phyloP scores from a whole-genome alignment of 2,797 vertebrate genomes.

The Enteromius unitaeniatus region DNA sequence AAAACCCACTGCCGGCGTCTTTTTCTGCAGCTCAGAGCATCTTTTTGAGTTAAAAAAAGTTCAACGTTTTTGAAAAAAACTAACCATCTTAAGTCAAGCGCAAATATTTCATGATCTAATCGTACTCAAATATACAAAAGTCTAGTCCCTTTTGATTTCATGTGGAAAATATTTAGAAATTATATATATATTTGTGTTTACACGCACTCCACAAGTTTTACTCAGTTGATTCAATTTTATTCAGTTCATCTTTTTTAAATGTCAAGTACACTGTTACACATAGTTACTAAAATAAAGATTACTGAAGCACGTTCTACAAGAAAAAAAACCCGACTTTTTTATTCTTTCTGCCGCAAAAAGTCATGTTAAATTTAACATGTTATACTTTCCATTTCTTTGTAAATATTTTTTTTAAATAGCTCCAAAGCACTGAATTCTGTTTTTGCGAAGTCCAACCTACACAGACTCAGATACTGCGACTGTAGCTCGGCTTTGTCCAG shows the following conservation, averaged over 20 bases:
- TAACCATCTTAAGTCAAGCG: too few relatives aligned
- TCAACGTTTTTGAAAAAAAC: too few relatives aligned
- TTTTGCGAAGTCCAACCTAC: not conserved
- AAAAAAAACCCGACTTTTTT: not conserved
- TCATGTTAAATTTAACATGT: not conserved
- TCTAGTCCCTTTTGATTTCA: not conserved
- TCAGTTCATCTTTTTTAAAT: not conserved
- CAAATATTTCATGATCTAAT: not conserved
- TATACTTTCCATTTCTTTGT: not conserved
- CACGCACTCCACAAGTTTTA: not conserved
- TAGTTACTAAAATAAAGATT: not conserved
- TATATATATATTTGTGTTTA: too few relatives aligned
- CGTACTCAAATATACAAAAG: not conserved
- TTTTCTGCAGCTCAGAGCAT: too few relatives aligned
- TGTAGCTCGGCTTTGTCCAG: not conserved
- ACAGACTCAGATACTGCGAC: not conserved
- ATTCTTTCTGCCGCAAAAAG: not conserved
- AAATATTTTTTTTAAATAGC: not conserved
- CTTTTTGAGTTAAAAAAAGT: too few relatives aligned
- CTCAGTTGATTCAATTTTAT: not conserved
- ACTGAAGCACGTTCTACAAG: not conserved
- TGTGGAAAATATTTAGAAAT: not conserved
- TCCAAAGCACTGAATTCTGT: not conserved
- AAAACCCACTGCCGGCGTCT: too few relatives aligned
- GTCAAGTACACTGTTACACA: not conserved